phyloP scores from a whole-genome alignment of 2,888 invertebrate genomes.

The Agonopterix subpropinquella region DNA sequence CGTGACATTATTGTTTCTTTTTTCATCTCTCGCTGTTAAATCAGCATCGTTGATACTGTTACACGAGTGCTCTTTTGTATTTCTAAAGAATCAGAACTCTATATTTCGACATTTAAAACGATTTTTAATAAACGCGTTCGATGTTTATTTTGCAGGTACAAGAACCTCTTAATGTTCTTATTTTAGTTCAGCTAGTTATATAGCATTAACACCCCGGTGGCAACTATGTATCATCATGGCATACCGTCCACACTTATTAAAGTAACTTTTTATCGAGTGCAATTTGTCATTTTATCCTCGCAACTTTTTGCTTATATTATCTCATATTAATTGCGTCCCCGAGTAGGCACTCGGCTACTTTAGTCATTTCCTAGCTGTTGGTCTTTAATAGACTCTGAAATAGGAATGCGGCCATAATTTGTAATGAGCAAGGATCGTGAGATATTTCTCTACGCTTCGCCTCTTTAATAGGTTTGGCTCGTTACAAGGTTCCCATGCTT shows the following conservation, averaged over 20 bases:
- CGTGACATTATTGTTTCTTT: slow-evolving; percentile 45
- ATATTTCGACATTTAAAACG: no score
- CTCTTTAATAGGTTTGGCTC: slow-evolving; percentile 62
- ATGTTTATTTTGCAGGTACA: no score
- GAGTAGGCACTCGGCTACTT: slow-evolving; percentile 16
- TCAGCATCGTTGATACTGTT: slow-evolving; percentile 11
- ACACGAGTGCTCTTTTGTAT: not conserved
- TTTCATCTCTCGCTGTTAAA: slow-evolving; percentile 14
- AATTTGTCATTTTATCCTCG: slow-evolving; percentile 56
- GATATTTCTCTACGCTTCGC: slow-evolving; percentile 65
- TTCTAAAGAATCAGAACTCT: no score
- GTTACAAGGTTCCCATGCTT: slow-evolving; percentile 66
- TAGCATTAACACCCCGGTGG: not conserved
- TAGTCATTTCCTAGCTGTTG: slow-evolving; percentile 41
- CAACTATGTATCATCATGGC: slow-evolving; percentile 10
- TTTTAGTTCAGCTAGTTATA: not conserved
- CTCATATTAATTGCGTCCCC: slow-evolving; percentile 51
- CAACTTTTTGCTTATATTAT: slow-evolving; percentile 54
- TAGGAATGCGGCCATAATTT: slow-evolving; percentile 73
- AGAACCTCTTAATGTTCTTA: no score
- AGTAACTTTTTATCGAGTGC: slow-evolving; percentile 39
- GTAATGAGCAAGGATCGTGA: slow-evolving; percentile 71
- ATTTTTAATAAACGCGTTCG: not conserved
- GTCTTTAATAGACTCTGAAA: slow-evolving; percentile 48
- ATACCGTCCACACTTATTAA: slow-evolving; percentile 25